phyloP scores from a whole-genome alignment of 2,113 vertebrate species.

The Onychostoma macrolepis region DNA sequence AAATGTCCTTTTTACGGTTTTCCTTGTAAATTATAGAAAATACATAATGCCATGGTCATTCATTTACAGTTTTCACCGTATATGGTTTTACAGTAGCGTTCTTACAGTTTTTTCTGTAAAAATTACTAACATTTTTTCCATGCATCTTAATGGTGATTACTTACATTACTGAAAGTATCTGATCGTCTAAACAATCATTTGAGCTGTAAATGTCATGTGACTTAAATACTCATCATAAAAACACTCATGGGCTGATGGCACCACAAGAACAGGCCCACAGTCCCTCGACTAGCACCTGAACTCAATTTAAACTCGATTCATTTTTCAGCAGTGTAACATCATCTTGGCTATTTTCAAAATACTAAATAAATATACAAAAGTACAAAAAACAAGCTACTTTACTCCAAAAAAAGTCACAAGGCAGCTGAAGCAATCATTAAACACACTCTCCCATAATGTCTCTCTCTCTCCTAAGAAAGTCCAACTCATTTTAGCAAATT shows the following conservation, averaged over 20 bases:
- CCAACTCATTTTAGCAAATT: not conserved
- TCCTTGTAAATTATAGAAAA: not conserved
- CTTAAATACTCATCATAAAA: not conserved
- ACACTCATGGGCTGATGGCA: not conserved
- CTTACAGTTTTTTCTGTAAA: not conserved
- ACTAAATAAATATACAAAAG: too few relatives aligned
- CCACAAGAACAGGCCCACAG: not conserved
- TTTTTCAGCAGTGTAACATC: not conserved
- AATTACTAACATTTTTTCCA: not conserved
- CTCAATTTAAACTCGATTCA: not conserved
- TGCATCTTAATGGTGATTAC: not conserved
- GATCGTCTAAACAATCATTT: not conserved
- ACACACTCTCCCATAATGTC: not conserved
- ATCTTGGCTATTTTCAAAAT: not conserved
- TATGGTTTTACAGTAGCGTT: not conserved
- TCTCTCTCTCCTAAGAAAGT: not conserved
- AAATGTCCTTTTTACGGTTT: not conserved
- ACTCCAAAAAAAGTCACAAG: not conserved
- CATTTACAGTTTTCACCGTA: not conserved
- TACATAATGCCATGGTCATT: not conserved
- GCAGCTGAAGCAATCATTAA: not conserved
- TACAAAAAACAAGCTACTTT: not conserved
- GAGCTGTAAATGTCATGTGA: not conserved
- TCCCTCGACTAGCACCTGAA: not conserved
- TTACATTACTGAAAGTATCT: not conserved